Evolutionary conservation across 2,113 vertebrate genomes (phyloP), one percentile per base, ranked within the genome.

Genomic region (Mus spicilegus): DNA sequence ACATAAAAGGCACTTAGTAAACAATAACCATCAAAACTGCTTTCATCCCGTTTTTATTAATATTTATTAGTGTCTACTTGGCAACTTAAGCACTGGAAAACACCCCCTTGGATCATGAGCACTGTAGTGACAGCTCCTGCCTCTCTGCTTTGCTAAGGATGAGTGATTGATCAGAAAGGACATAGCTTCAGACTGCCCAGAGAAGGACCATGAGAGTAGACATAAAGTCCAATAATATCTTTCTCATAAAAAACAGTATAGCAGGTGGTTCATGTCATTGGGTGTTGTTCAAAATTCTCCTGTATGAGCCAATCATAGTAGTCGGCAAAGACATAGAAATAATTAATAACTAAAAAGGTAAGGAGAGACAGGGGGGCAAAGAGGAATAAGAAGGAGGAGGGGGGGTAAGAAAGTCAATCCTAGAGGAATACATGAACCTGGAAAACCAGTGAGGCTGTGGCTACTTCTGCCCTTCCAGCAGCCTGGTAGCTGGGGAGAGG

Each of bases 21-120:
- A 96, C 88, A 56, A 20, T 69, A 76, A 39, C 70, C 58, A 93
- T 90, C 88, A 85, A 49, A 95, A 89, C 39, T 89, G 42, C 42
- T 90, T 91, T 92, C 72, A 87, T 89, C 46, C 58, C 28, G 86
- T 93, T 84, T 81, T 42, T 82, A 24, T 90, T 73, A 78, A 89
- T 67, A 33, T 89, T 91, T 30, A 67, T 49, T 49, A 86, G 46
- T 39, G 4, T 82, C 72, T n/a, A 63, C 51, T 96, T 70, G 72
- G 16, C 72, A 16, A 93, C 24, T 36, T 94, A 17, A 88, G 54
- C 46, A 39, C 78, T 92, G 85, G 86, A 67, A 93, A 9, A 73
- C 33, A 81, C 26, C 39, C n/a, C 73, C 73, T 85, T 7, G 24
- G 39, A 85, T 84, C 96, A 78, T 11, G 46, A 90, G 26, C 49